Evolutionary conservation across 2,113 vertebrate genomes (phyloP).

Genomic region (Delphinus delphis): DNA sequence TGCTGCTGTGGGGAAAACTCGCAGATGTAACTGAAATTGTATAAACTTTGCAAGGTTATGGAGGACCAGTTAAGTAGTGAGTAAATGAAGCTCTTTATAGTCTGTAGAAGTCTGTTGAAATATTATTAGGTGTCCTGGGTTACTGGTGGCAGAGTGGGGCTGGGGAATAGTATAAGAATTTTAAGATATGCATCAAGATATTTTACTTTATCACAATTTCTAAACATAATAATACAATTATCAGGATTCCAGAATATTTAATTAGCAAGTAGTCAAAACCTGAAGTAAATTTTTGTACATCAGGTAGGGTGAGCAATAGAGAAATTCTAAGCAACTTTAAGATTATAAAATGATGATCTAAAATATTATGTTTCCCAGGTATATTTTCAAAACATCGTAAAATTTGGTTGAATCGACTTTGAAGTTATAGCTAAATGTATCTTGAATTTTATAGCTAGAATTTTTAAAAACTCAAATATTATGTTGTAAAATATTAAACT

Average conservation of each 20-base stretch:
- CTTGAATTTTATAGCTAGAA: neutral
- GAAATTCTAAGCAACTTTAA: neutral
- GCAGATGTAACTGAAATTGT: neutral
- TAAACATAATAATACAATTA: neutral
- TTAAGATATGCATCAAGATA: neutral
- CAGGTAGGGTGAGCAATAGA: neutral
- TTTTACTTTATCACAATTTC: neutral
- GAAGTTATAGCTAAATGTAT: neutral
- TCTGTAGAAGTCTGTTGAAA: neutral
- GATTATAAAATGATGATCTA: neutral
- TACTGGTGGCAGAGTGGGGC: accelerated
- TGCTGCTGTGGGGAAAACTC: neutral
- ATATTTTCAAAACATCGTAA: neutral
- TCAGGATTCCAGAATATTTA: neutral
- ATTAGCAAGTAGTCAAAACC: neutral
- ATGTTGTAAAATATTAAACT: neutral
- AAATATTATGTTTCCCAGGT: neutral
- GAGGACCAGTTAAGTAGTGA: neutral
- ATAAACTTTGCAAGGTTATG: neutral
- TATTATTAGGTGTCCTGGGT: neutral
- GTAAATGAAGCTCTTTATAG: neutral
- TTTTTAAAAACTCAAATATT: neutral
- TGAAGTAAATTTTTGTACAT: neutral
- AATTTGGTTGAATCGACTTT: neutral
- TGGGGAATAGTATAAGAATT: neutral